phyloP scores from a whole-genome alignment of 2,888 invertebrate genomes.

The Idaea dimidiata region DNA sequence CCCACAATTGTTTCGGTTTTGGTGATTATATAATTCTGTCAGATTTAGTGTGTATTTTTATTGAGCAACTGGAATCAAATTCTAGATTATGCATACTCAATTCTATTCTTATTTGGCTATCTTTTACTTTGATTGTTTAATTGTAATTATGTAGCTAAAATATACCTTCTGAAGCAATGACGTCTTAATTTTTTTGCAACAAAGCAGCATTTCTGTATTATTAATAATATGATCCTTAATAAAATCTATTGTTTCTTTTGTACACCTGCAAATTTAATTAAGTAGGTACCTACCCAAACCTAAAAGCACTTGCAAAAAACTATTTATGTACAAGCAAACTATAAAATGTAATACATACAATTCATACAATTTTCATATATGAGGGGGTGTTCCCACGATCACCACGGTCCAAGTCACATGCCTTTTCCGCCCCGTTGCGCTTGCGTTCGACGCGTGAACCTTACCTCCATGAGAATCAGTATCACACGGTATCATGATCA shows the following conservation, averaged over 20 bases:
- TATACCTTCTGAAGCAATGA: too few species aligned
- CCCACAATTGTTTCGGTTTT: too few species aligned
- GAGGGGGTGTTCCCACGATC: slow-evolving; percentile 50
- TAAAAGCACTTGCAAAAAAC: not conserved
- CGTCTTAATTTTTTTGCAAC: too few species aligned
- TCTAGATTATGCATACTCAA: too few species aligned
- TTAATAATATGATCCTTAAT: too few species aligned
- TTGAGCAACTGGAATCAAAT: too few species aligned
- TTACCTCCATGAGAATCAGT: slow-evolving; percentile 37
- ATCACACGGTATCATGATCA: slow-evolving; percentile 1
- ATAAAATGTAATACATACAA: slow-evolving; percentile 3
- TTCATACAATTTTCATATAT: not conserved
- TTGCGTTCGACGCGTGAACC: slow-evolving; percentile 35
- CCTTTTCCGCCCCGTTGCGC: slow-evolving; percentile 57
- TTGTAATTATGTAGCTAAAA: too few species aligned
- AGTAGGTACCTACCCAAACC: not conserved
- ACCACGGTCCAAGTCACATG: slow-evolving; percentile 56
- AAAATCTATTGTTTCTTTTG: not conserved
- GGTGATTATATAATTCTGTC: too few species aligned
- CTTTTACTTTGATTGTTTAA: too few species aligned
- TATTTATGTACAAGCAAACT: not conserved
- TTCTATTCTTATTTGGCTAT: too few species aligned
- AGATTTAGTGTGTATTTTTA: too few species aligned
- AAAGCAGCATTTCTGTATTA: too few species aligned
- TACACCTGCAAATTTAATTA: not conserved